Base-by-base conservation (phyloP, 2,888 invertebrate genomes). In the Leptopilina myrica region DNA sequence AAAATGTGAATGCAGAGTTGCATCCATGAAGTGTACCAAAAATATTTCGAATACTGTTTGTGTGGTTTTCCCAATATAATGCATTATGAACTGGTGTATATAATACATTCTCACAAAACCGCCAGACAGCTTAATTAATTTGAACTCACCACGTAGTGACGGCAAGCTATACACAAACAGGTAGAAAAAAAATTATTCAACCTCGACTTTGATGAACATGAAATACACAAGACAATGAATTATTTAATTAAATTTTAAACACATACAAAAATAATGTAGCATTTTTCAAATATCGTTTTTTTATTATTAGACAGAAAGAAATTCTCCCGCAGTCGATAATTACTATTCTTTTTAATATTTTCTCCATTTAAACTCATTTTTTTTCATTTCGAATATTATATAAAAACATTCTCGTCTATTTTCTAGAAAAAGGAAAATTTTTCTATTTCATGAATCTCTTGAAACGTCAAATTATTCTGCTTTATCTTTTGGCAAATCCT, bases 61-160 rank as follows among this genome's bases (percentile, higher is more conserved):
- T 12, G 26, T 46, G 20, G 26, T 69, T 53, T 53, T 69, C 14
- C 49, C 67, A 53, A 69, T 26, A 49, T 69, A 46, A 46, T 46
- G 26, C 49, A 20, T 69, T 59, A 59, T 59, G 20, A 15, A 20
- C 46, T 49, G 11, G 6, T 65, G 12, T 49, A 20, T 46, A 46
- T 46, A 46, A 46, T 20, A 49, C 67, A 26, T 69, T 12, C 15
- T 26, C 49, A 20, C 12, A 12, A 49, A 49, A 67, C 67, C 49
- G 49, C 67, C 12, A 67, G 67, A 67, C 20, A 46, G 67, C 46
- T 49, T 67, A 67, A 67, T 67, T 66, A 67, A 67, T 67, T 67
- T 12, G 14, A 20, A 15, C 49, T 49, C 67, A 49, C 49, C 67
- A 26, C 49, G 26, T 69, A 14, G 20, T 49, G 20, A 49, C 26